These are phyloP conservation scores for Rhyacichthys aspro DNA, from an alignment of 2,797 vertebrate genomes.

Conservation along the genomic window DNA sequence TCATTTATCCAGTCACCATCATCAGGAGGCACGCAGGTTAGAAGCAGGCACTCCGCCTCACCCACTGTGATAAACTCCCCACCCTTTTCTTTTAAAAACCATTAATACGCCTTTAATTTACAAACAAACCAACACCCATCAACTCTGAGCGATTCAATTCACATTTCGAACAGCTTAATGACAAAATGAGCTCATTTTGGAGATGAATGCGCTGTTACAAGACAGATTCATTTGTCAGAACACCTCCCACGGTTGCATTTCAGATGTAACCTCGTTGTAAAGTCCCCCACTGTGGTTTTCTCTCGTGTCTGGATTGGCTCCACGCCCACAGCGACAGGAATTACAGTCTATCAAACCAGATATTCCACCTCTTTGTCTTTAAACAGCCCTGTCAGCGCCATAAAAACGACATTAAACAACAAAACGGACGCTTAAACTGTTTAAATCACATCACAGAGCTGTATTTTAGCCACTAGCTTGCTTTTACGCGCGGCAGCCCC, in stretches of 20 bases:
- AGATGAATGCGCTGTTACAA: no score
- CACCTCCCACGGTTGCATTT: no score
- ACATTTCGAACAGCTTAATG: not conserved
- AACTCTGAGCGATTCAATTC: not conserved
- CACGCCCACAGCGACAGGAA: slow-evolving; percentile 38
- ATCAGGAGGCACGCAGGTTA: slow-evolving; percentile 36
- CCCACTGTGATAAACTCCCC: slow-evolving; percentile 59
- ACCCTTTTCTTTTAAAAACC: slow-evolving; percentile 35
- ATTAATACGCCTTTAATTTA: slow-evolving; percentile 13
- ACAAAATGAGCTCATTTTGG: not conserved
- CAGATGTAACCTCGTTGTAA: not conserved
- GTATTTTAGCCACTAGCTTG: no score
- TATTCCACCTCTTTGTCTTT: slow-evolving; percentile 12
- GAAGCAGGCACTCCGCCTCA: slow-evolving; percentile 54
- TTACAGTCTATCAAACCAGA: slow-evolving; percentile 20
- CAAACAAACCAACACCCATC: slow-evolving; percentile 22
- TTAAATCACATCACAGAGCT: no score
- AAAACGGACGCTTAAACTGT: not conserved
- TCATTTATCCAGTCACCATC: slow-evolving; percentile 24
- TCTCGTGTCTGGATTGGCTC: not conserved
- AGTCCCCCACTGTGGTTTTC: not conserved
- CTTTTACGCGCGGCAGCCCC: slow-evolving; percentile 24
- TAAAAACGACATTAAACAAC: not conserved
- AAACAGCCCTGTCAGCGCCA: not conserved
- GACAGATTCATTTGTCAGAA: no score